Evolutionary conservation across 1,140 invertebrate species (phyloP), one percentile per base, ranked within the genome.

Genomic region (Diprion similis): DNA sequence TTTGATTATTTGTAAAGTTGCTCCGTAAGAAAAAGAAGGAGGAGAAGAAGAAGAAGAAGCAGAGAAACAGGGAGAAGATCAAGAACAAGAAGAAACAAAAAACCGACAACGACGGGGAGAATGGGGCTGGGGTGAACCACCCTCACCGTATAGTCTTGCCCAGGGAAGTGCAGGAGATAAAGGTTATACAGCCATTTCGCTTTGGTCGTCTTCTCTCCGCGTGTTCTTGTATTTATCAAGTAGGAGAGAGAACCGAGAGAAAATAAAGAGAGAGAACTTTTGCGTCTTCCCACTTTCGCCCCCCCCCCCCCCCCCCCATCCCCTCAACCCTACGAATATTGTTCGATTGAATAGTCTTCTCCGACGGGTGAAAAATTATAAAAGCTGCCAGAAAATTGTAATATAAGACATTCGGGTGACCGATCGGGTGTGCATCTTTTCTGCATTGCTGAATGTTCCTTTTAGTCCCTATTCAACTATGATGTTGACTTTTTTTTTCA

Each of bases 281-380:
- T 37, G 6, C 24, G 11, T 19, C 66, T 18, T 13, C 9, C 66
- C 10, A 68, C 66, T 68, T 11, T 6, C 15, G 8, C 8, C 66
- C 8, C 6, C 46, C 68, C 71, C 8, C 6, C n/a, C 8, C 66
- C 8, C 6, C 46, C 68, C 71, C 8, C 6, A n/a, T n/a, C n/a
- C n/a, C n/a, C n/a, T n/a, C n/a, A n/a, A n/a, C n/a, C n/a, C n/a
- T n/a, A n/a, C n/a, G 65, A 51, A 65, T 75, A 75, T 75, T 73
- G 69, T 73, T 73, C 71, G 68, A 75, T 66, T 69, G 67, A 66
- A 70, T 73, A 68, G 65, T 66, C 71, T 59, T 59, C n/a, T 17
- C 9, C 51, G 51, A 13, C n/a, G n/a, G 51, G 0, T 0, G 51
- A 17, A 9, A 59, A 59, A 37, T 37, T 37, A 37, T 1, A 37